Evolutionary conservation across 1,140 invertebrate species (phyloP), one percentile per base, ranked within the genome.

Genomic region (Camponotus vicinus): DNA sequence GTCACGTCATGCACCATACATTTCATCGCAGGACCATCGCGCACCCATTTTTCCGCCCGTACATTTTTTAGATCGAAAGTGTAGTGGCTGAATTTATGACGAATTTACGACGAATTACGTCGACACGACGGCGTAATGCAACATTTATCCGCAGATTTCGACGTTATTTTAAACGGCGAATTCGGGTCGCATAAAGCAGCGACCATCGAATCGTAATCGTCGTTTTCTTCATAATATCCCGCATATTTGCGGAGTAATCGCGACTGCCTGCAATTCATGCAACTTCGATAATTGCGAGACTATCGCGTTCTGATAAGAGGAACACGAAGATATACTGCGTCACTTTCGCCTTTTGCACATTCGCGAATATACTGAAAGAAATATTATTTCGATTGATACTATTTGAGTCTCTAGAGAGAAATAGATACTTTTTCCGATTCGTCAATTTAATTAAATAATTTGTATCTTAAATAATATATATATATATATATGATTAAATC

Each of bases 1-100:
- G 83, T 73, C 27, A 49, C 9, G 87, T 88, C 42, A 45, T 89
- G 86, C 87, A 82, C 63, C 83, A 89, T 27, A 27, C 27, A 27
- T 80, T 89, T 89, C 67, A 52, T 75, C 75, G 75, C 57, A 6
- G 7, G 18, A 88, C 61, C 63, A 55, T 27, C 66, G 9, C 37
- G 78, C 66, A 40, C 34, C 78, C 78, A 73, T 61, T 82, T 85
- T 64, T 15, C 15, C 52, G 57, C 21, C n/a, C 45, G 18, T 59
- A n/a, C 63, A 69, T 83, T 49, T 73, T 73, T 79, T 55, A 79
- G 32, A 40, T 32, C 55, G 55, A 61, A 15, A 82, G 55, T 73
- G 40, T 40, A 61, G 67, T 21, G 55, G n/a, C 67, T 67, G 79
- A 82, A 73, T 82, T 80, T 70, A 69, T 18, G 45, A 55, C n/a